Percentiles rank a stretch among this genome's conserved stretches.
Evolutionary conservation across 2,797 vertebrate species (phyloP).

Genomic region (Falco cherrug): DNA sequence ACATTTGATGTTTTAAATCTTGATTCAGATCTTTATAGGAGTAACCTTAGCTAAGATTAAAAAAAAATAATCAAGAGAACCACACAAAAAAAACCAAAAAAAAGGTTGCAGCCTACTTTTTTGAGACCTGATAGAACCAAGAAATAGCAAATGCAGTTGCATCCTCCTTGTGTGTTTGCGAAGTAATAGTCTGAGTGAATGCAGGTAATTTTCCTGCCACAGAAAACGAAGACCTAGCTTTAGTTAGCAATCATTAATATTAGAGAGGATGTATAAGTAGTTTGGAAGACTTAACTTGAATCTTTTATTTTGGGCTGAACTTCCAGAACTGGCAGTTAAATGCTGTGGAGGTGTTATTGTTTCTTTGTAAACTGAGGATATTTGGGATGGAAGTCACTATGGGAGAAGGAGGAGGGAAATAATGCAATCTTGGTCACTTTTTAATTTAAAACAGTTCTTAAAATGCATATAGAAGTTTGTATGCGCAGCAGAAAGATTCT

Average conservation of each 20-base stretch:
- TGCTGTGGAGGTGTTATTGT: background rate
- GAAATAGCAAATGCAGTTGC: background rate
- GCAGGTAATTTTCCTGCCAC: background rate
- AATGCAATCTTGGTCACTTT: background rate
- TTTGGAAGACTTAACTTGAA: background rate
- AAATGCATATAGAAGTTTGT: background rate
- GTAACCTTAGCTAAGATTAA: background rate
- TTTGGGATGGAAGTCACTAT: background rate
- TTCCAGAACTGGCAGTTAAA: background rate
- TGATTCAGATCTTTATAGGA: background rate
- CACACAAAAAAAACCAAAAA: background rate
- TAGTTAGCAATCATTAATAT: background rate
- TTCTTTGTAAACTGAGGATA: background rate
- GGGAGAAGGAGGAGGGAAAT: background rate
- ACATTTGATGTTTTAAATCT: background rate
- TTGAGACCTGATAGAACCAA: background rate
- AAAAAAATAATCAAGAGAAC: background rate
- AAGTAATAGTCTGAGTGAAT: background rate
- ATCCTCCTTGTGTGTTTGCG: background rate
- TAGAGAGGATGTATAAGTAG: background rate
- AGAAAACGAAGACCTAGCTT: background rate
- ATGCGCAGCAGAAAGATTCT: background rate
- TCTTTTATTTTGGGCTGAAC: background rate
- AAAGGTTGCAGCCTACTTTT: background rate
- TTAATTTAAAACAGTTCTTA: background rate